Conservation (phyloP, 2,113 vertebrate species). For the Oncorhynchus keta region DNA sequence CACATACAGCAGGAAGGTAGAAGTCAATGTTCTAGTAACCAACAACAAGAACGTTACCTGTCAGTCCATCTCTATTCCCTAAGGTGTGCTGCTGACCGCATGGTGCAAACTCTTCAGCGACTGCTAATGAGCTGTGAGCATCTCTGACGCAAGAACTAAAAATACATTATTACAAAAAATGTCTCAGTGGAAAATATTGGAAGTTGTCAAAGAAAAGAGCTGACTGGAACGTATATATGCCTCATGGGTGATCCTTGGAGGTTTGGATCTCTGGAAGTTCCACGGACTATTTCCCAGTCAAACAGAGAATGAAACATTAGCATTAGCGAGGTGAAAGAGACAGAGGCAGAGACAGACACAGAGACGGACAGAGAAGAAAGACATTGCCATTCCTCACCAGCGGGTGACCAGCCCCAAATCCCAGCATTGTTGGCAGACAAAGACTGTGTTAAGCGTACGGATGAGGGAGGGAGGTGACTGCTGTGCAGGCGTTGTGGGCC, state of each 20-base stretch:
- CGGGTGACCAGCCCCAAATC: neutral
- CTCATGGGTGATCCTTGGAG: too few species aligned
- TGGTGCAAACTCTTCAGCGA: neutral
- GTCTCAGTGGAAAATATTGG: too few species aligned
- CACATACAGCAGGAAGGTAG: neutral
- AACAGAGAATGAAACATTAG: neutral
- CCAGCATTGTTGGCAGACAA: slow-evolving; percentile 25
- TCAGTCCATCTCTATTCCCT: neutral
- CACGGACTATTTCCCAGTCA: too few species aligned
- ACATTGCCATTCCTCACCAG: neutral
- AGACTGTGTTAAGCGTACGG: slow-evolving; percentile 4
- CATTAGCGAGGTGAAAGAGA: neutral
- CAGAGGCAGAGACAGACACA: neutral
- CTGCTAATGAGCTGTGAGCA: neutral
- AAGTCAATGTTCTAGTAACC: neutral
- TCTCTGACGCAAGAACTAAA: neutral
- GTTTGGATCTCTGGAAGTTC: too few species aligned
- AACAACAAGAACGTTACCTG: neutral
- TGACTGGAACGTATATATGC: too few species aligned
- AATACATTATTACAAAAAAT: neutral
- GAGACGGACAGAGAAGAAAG: neutral
- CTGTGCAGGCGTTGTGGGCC: neutral
- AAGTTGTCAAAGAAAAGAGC: too few species aligned
- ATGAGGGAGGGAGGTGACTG: neutral
- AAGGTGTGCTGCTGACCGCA: neutral